phyloP scores from a whole-genome alignment of 2,113 vertebrate genomes.

The Macrotis lagotis region DNA sequence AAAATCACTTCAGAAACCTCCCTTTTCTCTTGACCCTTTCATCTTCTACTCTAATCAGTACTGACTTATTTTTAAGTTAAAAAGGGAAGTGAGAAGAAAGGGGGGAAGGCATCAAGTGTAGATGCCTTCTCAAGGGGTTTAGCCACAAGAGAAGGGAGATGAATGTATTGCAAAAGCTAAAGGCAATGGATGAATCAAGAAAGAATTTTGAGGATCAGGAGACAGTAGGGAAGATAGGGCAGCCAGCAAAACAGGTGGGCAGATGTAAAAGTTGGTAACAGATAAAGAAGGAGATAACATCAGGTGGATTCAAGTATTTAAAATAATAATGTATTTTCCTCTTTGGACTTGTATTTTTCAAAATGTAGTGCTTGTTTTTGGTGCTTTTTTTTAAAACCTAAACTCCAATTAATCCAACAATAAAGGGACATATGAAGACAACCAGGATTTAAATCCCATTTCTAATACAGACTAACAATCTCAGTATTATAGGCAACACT shows the following conservation, averaged over 20 bases:
- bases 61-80: slow-evolving; percentile 31
- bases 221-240: background rate
- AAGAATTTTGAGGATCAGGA: background rate
- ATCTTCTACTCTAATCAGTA: background rate
- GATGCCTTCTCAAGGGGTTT: background rate
- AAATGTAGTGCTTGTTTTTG: background rate
- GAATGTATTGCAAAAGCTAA: background rate
- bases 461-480: background rate
- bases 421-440: too few species aligned
- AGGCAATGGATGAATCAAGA: background rate
- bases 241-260: background rate
- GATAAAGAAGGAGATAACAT: background rate
- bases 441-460: background rate
- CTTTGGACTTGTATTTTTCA: background rate
- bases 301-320: background rate
- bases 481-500: background rate
- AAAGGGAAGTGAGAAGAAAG: background rate
- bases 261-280: background rate
- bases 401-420: too few species aligned
- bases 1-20: slow-evolving; percentile 37
- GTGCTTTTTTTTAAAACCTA: too few species aligned
- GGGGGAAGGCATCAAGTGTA: background rate
- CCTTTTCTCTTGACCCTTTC: background rate
- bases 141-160: background rate
- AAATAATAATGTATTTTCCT: background rate